Evolutionary conservation across 2,797 vertebrate genomes (phyloP), one percentile per base, ranked within the genome.

Genomic region (Harpagifer antarcticus): DNA sequence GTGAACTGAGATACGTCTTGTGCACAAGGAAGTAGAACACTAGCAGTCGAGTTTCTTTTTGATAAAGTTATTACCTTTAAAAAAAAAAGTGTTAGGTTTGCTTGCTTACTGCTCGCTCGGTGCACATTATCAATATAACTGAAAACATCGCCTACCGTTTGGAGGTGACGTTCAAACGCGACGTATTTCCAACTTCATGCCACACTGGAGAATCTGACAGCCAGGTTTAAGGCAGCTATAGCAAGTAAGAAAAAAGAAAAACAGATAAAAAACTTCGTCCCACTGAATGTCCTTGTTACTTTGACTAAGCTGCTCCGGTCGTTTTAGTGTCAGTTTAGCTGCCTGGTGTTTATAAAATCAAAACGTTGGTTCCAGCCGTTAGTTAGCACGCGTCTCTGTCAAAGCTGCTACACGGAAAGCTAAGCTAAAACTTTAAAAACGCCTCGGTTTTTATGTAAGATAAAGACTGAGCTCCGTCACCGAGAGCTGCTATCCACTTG

Each of bases 121-220:
- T 14, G n/a, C 31, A 11, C 3, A 20, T 31, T 17, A 68, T n/a
- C 17, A 63, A 54, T 27, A 62, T 3, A 63, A 52, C 11, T 12
- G 19, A 3, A 52, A 60, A 66, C 54, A 48, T 49, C 47, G 54
- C 90, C 74, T 92, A 92, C 91, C 91, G 90, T 85, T 17, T 15
- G 10, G 49, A 69, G 54, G 47, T 74, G 71, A 78, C 57, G 73
- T 62, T 87, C 74, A 83, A 64, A 70, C 54, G 43, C 60, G 71
- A 63, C 53, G 45, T 19, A 40, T 74, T 67, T 68, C 69, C 60
- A 54, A 2, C 59, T 64, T 81, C 16, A n/a, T 2, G 58, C 47
- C 19, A 58, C 64, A 31, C 19, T 12, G 11, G 13, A 27, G n/a
- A 8, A 5, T 63, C 16, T 49, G 15, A 56, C 45, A 61, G 49